Evolutionary conservation across 2,888 invertebrate genomes (phyloP), one percentile per base, ranked within the genome.

Genomic region (Perdita meconis): DNA sequence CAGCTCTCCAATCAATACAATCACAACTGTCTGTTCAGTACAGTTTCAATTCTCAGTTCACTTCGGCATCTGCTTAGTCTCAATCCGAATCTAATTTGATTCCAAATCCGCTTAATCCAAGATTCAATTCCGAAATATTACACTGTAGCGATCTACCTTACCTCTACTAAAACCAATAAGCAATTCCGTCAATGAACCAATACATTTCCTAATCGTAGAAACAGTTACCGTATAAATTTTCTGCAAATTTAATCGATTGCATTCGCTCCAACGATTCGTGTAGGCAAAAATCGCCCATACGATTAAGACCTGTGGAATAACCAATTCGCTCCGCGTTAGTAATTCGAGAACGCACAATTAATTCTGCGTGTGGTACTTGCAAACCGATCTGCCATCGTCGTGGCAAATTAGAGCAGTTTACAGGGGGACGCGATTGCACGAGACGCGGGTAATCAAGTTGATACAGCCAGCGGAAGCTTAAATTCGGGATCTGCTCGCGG

Each of bases 401-500:
- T 34, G 24, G 40, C 34, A 19, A 64, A 44, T 44, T n/a, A 19
- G 34, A 36, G 10, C 24, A 36, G 26, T 26, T 40, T 51, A 24
- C 36, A 26, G 44, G 38, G n/a, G 22, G 30, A 13, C 12, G 12
- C 30, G 42, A 30, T 24, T 30, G 42, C 26, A 5, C 24, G 42
- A 36, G 50, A 22, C 64, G 16, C 57, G 19, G 38, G 63, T 65
- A 70, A 61, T 76, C 77, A 56, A 34, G 34, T 77, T 36, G 77
- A 57, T 38, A 40, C 10, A 42, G 16, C 12, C 13, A 10, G 12
- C 26, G 34, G 53, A 40, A 44, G 51, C 56, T 26, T 55, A 57
- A 81, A 81, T 81, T 81, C 68, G 56, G 55, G 40, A 68, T 63
- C 30, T 63, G 79, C 10, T 22, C 24, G 38, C 63, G 60, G 69